phyloP scores from a whole-genome alignment of 2,797 vertebrate genomes.

The Phalanger gymnotis region DNA sequence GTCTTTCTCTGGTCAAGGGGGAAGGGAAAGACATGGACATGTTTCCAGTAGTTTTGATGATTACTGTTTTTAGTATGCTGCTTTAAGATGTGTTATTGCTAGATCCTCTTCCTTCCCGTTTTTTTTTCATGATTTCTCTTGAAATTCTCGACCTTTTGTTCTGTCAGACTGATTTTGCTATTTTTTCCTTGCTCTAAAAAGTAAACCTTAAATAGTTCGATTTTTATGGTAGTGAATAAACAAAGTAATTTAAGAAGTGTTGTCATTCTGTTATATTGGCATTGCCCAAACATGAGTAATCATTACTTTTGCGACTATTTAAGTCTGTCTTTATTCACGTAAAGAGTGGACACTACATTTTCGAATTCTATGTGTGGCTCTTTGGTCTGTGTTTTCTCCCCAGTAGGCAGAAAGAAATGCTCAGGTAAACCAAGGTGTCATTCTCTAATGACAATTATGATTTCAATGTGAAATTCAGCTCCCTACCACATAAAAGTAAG shows the following conservation, averaged over 20 bases:
- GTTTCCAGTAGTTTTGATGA: not conserved
- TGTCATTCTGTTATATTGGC: not conserved
- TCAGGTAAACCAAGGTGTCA: not conserved
- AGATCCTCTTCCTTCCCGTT: not conserved
- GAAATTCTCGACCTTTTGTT: not conserved
- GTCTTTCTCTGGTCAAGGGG: not conserved
- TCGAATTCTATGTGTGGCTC: not conserved
- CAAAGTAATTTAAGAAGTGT: not conserved
- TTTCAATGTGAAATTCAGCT: not conserved
- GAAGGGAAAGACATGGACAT: not conserved
- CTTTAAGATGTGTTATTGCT: not conserved
- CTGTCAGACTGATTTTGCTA: not conserved
- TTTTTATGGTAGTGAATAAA: not conserved
- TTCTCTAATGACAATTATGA: not conserved
- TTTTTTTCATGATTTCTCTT: not conserved
- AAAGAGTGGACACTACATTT: not conserved
- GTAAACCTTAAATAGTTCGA: not conserved
- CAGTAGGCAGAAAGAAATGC: not conserved
- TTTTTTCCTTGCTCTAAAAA: not conserved
- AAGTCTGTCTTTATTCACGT: not conserved
- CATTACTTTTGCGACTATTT: not conserved
- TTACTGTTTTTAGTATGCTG: not conserved
- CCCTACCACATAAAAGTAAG: not conserved
- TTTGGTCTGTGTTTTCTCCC: not conserved
- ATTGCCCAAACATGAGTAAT: not conserved